A percentile compares a stretch with the other conserved stretches of the same genome.
These are phyloP conservation scores for Cantharis nigra DNA, from an alignment of 2,888 invertebrate species.

Conservation along the genomic window DNA sequence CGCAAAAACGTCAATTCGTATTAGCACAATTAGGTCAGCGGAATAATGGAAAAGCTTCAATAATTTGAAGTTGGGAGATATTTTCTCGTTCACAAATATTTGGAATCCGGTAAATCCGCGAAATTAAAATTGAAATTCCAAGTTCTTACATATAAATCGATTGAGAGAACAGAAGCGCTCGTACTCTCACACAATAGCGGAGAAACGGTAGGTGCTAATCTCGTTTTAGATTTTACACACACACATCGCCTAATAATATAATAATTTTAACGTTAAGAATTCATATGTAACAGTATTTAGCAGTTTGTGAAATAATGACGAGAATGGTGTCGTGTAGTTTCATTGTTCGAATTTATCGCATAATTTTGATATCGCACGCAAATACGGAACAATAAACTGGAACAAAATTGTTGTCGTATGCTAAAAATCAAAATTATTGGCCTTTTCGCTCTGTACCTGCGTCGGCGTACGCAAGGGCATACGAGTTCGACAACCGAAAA, in stretches of 20 bases:
- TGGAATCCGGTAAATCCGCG: not conserved
- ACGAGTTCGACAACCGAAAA: not conserved
- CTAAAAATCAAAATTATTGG: not conserved
- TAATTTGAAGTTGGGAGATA: not conserved
- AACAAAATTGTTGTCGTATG: not conserved
- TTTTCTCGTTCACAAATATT: not conserved
- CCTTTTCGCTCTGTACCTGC: not conserved
- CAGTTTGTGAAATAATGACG: slow-evolving; percentile 7
- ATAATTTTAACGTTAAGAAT: slow-evolving; percentile 1
- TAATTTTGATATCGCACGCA: not conserved
- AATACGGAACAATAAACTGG: not conserved
- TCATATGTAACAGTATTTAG: slow-evolving; percentile 8
- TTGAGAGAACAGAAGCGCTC: not conserved
- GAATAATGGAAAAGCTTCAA: not conserved
- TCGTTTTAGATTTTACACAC: not conserved
- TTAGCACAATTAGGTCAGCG: not conserved
- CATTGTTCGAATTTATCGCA: slow-evolving; percentile 16
- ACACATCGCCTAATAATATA: not conserved
- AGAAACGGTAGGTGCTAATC: not conserved
- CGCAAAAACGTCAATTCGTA: not conserved
- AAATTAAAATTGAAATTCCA: not conserved
- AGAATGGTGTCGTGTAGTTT: slow-evolving; percentile 22
- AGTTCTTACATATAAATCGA: slow-evolving; percentile 1
- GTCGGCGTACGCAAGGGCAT: not conserved
- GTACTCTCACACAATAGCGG: not conserved